These are phyloP conservation scores for Omphaloscelis lunosa DNA, from an alignment of 2,888 invertebrate genomes.

Conservation along the genomic window DNA sequence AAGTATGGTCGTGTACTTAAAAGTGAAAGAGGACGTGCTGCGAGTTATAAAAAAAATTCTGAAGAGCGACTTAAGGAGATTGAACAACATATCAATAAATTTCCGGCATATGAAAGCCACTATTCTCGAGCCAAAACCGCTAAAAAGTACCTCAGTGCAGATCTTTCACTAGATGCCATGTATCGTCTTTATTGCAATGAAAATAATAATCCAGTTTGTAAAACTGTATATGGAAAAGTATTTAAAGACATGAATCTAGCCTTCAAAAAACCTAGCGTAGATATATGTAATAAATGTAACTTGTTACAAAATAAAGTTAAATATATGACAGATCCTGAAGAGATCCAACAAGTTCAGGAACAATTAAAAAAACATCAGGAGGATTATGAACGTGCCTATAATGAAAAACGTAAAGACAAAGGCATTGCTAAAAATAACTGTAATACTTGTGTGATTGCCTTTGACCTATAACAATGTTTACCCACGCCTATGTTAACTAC, in stretches of 20 bases:
- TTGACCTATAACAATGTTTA: constrained; percentile 3
- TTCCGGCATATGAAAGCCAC: constrained; percentile 23
- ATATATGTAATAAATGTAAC: neutral
- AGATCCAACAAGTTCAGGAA: neutral
- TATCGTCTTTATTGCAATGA: constrained; percentile 28
- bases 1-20: too few relatives aligned
- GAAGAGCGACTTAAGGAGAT: too few relatives aligned
- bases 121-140: constrained; percentile 21
- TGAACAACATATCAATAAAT: constrained; percentile 27
- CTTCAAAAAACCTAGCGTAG: neutral
- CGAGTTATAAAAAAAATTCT: too few relatives aligned
- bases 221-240: neutral
- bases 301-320: neutral
- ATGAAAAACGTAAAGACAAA: constrained; percentile 1
- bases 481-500: neutral
- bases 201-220: constrained; percentile 16
- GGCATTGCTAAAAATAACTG: constrained; percentile 4
- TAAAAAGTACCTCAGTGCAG: constrained; percentile 37
- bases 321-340: neutral
- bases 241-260: constrained; percentile 4
- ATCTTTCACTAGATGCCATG: constrained; percentile 26
- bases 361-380: neutral
- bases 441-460: constrained; percentile 1
- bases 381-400: neutral
- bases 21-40: too few relatives aligned